A percentile compares a stretch with the other conserved stretches of the same genome.
Evolutionary conservation across 92 coral and sea anemone species (phyloP).

Genomic region (Zoanthus sansibaricus): DNA sequence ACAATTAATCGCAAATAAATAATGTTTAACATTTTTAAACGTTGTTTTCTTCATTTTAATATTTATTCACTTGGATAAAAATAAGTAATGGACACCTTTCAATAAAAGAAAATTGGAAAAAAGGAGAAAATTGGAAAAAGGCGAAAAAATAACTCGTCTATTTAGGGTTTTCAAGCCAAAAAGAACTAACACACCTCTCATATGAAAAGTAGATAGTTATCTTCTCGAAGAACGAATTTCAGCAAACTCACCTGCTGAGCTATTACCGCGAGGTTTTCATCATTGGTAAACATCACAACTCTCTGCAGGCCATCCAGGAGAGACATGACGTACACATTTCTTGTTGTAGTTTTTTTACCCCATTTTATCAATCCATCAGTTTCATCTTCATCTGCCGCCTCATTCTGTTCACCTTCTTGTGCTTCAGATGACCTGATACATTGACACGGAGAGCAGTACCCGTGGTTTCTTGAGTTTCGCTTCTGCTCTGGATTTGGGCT

Average conservation of each 20-base stretch:
- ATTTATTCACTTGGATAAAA: no score
- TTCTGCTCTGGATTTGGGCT: constrained; percentile 59
- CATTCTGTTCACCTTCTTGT: constrained; percentile 49
- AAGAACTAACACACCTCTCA: no score
- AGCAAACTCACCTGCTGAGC: constrained; percentile 72
- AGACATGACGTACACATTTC: constrained; percentile 89
- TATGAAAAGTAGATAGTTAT: neutral
- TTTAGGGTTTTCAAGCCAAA: no score
- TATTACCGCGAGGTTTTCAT: constrained; percentile 63
- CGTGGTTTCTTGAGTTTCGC: constrained; percentile 52
- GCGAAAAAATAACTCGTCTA: no score
- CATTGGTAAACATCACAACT: constrained; percentile 82
- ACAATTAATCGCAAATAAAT: no score
- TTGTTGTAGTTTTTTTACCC: constrained; percentile 55
- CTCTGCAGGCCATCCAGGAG: constrained; percentile 87
- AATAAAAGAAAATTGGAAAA: no score
- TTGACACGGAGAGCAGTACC: constrained; percentile 29
- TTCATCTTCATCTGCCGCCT: constrained; percentile 47
- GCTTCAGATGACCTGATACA: constrained; percentile 55
- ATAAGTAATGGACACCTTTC: no score
- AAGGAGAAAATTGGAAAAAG: no score
- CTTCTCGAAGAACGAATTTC: neutral
- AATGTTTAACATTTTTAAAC: no score
- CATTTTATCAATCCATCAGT: constrained; percentile 63
- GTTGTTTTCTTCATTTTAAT: no score